A percentile compares a stretch with the other conserved stretches of the same genome.
Evolutionary conservation across 2,888 invertebrate genomes (phyloP).

Genomic region (Cataglyphis cursor): DNA sequence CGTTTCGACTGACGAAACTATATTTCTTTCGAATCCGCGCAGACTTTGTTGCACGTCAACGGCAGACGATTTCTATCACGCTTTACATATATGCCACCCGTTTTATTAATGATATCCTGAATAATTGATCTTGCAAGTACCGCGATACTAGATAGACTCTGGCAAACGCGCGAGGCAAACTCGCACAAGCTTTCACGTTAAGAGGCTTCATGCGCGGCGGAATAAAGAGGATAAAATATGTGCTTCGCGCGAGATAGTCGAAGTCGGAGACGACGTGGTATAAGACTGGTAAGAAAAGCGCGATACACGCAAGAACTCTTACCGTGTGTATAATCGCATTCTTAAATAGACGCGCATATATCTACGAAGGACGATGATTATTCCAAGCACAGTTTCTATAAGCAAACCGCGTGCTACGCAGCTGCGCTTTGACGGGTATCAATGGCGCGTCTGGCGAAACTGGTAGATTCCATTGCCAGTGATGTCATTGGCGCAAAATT

Average conservation of each 20-base stretch:
- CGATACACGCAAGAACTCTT: conserved; percentile 8
- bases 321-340: conserved; percentile 28
- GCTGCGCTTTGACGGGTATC: conserved; percentile 66
- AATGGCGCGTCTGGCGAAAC: conserved; percentile 67
- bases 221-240: conserved; percentile 65
- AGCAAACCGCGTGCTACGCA: conserved; percentile 56
- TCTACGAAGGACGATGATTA: conserved; percentile 62
- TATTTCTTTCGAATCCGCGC: conserved; percentile 50
- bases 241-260: conserved; percentile 51
- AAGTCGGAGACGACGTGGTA: conserved; percentile 31
- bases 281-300: conserved; percentile 1
- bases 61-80: conserved; percentile 63
- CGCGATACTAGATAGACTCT: conserved; percentile 20
- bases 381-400: conserved; percentile 58
- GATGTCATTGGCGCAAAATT: conserved; percentile 56
- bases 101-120: conserved; percentile 58
- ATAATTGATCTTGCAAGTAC: conserved; percentile 69
- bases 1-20: conserved; percentile 61
- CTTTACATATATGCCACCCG: conserved; percentile 56
- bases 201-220: conserved; percentile 32
- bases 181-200: conserved; percentile 54
- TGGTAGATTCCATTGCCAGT: conserved; percentile 53
- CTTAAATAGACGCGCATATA: conserved; percentile 3
- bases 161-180: conserved; percentile 65
- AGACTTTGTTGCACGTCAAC: conserved; percentile 22